Conservation (phyloP, 2,113 vertebrate genomes). For the Podocnemis expansa region DNA sequence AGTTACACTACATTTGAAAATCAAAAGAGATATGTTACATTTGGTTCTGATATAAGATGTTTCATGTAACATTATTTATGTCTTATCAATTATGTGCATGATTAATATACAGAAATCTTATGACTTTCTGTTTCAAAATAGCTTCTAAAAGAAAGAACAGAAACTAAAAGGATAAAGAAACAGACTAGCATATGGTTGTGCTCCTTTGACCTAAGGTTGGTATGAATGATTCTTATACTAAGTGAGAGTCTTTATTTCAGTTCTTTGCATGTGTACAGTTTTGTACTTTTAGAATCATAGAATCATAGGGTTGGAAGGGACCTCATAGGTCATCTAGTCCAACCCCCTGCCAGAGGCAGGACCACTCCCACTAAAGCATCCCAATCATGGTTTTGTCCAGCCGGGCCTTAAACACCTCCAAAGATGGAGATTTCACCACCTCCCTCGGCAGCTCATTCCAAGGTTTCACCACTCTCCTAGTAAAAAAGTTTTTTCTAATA, state of each 20-base stretch:
- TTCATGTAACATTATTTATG: neutral
- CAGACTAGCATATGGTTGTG: neutral
- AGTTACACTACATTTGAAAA: conserved; percentile 35
- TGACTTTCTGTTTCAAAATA: neutral
- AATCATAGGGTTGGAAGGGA: too few relatives aligned
- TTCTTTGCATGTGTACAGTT: neutral
- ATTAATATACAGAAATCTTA: neutral
- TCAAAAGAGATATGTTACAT: neutral
- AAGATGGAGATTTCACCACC: too few relatives aligned
- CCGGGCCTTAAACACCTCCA: too few relatives aligned
- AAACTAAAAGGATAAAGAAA: neutral
- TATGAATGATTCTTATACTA: neutral
- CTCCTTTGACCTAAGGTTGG: neutral
- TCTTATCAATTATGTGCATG: neutral
- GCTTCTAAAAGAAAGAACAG: neutral
- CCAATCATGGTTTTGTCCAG: too few relatives aligned
- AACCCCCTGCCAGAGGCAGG: too few relatives aligned
- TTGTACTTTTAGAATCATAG: too few relatives aligned
- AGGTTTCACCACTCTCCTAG: too few relatives aligned
- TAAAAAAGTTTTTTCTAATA: too few relatives aligned
- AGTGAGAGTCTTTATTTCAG: neutral
- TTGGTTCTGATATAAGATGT: conserved; percentile 18
- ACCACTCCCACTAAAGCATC: too few relatives aligned
- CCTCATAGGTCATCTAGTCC: too few relatives aligned
- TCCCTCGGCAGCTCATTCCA: too few relatives aligned